Evolutionary conservation across 2,797 vertebrate genomes (phyloP), one percentile per base, ranked within the genome.

Genomic region (Sebastes miniatus): DNA sequence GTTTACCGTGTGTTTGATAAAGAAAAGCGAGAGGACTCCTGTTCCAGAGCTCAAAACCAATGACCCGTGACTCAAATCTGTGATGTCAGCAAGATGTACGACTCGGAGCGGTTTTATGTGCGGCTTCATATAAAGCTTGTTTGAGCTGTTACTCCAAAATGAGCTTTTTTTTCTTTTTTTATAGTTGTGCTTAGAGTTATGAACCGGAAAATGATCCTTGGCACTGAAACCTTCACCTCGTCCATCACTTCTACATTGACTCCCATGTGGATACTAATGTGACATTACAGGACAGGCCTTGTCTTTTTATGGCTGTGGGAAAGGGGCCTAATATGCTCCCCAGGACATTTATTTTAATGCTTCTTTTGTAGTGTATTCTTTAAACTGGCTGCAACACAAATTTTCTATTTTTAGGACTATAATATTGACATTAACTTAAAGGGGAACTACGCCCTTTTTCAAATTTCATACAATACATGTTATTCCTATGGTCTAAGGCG

Each of bases 221-320:
- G 71, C 67, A 54, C 71, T 57, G 67, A 83, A 83, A 81, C 56
- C 32, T 66, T 86, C 86, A 66, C 63, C 82, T 81, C 80, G 10
- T 88, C 76, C 73, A 89, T 93, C 86, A 89, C 73, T 25, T 81
- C 72, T 57, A 83, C 78, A 82, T 73, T 77, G 88, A 87, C 81
- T 86, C 85, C 77, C 81, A 24, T 43, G 31, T 78, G 61, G 80
- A 87, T 76, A 11, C 52, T 56, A 63, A 79, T 73, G 73, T 76
- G 59, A 73, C 85, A 61, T 58, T 25, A 73, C 32, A 58, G 62
- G 34, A 29, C 74, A 76, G 54, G 34, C 39, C 39, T 47, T 50
- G 29, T 75, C 29, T 3, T 29, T 70, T 66, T n/a, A 39, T 36
- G 50, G 32, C 64, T 73, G 39, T 8, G 3, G 20, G 31, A 64